These are phyloP conservation scores for Brachionus koreanus DNA, from an alignment of 1,140 invertebrate genomes.

Conservation along the genomic window DNA sequence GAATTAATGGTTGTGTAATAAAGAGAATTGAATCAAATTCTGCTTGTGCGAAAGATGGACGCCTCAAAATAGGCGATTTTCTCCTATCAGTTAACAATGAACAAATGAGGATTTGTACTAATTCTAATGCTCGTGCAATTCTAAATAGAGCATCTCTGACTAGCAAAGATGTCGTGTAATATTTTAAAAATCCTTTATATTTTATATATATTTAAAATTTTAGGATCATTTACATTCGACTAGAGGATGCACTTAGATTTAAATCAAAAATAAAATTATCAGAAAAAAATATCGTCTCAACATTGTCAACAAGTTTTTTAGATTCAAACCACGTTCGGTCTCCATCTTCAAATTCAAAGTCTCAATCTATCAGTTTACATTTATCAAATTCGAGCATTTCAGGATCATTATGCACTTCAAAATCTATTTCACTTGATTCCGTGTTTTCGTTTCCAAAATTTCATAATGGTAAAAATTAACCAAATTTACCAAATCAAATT, in stretches of 20 bases:
- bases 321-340: not conserved
- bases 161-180: conserved; percentile 58
- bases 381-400: not conserved
- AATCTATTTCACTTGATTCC: not conserved
- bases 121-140: conserved; percentile 66
- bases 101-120: conserved; percentile 64
- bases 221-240: not conserved
- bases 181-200: conserved; percentile 49
- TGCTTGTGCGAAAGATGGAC: conserved; percentile 63
- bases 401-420: not conserved
- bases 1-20: conserved; percentile 67
- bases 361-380: not conserved
- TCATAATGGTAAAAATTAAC: not conserved
- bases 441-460: not conserved
- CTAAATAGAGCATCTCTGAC: conserved; percentile 64
- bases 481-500: not conserved
- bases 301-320: not conserved
- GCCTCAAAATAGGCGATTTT: conserved; percentile 61
- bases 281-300: not conserved
- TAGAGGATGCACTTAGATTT: not conserved
- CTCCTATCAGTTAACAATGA: conserved; percentile 66
- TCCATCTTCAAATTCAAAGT: not conserved
- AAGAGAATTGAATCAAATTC: conserved; percentile 62
- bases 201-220: not conserved
- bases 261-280: not conserved